Percentiles rank a stretch among this genome's conserved stretches.
Conservation (phyloP, 1,140 invertebrate species). For the Pemphigus obesinymphae region DNA sequence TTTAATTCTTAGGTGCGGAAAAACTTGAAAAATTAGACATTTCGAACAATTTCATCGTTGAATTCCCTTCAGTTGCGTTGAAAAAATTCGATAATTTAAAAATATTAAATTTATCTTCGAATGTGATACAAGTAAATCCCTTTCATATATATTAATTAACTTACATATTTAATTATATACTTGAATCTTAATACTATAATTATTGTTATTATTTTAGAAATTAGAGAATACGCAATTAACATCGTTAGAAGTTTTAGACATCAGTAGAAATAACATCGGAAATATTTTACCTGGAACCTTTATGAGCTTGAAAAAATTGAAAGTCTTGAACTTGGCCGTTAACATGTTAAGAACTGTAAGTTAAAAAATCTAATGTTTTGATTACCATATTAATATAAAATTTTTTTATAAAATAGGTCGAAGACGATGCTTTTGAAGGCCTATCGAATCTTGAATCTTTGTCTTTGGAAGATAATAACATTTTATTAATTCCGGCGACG, state of each 20-base stretch:
- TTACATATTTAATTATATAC: too few relatives aligned
- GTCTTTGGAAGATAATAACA: slow-evolving; percentile 81
- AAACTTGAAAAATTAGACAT: slow-evolving; percentile 72
- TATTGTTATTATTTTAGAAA: slow-evolving; percentile 54
- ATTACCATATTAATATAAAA: background rate
- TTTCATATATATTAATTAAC: too few relatives aligned
- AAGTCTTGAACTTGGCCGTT: slow-evolving; percentile 73
- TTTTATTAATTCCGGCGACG: slow-evolving; percentile 73
- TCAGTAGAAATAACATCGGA: slow-evolving; percentile 77
- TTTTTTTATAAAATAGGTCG: slow-evolving; percentile 60
- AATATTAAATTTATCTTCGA: slow-evolving; percentile 73
- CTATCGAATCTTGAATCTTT: slow-evolving; percentile 70
- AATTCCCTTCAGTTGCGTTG: slow-evolving; percentile 73
- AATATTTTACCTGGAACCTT: slow-evolving; percentile 76
- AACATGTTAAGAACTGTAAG: slow-evolving; percentile 80
- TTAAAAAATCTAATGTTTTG: slow-evolving; percentile 42
- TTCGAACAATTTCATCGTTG: slow-evolving; percentile 75
- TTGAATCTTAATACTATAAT: too few relatives aligned
- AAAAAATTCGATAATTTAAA: slow-evolving; percentile 63
- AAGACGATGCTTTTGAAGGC: slow-evolving; percentile 79
- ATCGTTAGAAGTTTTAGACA: slow-evolving; percentile 68
- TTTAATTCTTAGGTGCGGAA: slow-evolving; percentile 56
- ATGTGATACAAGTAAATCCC: slow-evolving; percentile 66
- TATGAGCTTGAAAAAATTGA: slow-evolving; percentile 62
- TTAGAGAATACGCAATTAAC: slow-evolving; percentile 63